Percentiles rank a stretch among this genome's conserved stretches.
These are phyloP conservation scores for Ametastegia equiseti DNA, from an alignment of 2,888 invertebrate genomes.

Conservation along the genomic window DNA sequence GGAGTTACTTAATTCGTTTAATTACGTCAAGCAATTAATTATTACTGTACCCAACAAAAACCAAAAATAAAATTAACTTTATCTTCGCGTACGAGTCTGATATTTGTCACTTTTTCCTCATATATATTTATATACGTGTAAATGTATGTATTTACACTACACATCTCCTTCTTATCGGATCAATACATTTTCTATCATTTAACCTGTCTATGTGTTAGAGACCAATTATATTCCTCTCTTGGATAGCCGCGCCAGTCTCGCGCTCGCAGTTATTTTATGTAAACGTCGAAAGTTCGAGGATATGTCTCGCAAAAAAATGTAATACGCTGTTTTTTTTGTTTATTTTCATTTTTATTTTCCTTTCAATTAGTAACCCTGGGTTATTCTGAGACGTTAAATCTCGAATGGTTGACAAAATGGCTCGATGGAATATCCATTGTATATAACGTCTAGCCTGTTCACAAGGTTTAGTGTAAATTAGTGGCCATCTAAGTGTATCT, in stretches of 20 bases:
- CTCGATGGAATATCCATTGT: not conserved
- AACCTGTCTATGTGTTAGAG: not conserved
- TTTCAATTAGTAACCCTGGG: not conserved
- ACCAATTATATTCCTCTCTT: slow-evolving; percentile 25
- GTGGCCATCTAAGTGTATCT: not conserved
- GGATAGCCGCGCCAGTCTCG: slow-evolving; percentile 1
- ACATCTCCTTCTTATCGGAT: slow-evolving; percentile 12
- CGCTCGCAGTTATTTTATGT: not conserved
- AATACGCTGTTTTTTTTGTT: not conserved
- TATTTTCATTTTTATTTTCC: not conserved
- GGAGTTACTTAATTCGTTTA: slow-evolving; percentile 42
- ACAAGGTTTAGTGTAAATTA: not conserved
- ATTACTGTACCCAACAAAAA: slow-evolving; percentile 31
- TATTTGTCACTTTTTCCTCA: slow-evolving; percentile 16
- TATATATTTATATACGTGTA: no score
- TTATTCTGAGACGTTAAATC: not conserved
- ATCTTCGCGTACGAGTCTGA: slow-evolving; percentile 60
- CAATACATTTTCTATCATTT: slow-evolving; percentile 38
- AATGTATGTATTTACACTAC: slow-evolving; percentile 9
- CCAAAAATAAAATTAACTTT: slow-evolving; percentile 59
- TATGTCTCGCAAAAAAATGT: not conserved
- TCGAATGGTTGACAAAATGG: not conserved
- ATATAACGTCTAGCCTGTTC: not conserved
- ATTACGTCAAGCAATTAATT: slow-evolving; percentile 43
- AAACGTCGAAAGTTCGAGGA: not conserved